Evolutionary conservation across 2,797 vertebrate species (phyloP).

Genomic region (Triplophysa bombifrons): DNA sequence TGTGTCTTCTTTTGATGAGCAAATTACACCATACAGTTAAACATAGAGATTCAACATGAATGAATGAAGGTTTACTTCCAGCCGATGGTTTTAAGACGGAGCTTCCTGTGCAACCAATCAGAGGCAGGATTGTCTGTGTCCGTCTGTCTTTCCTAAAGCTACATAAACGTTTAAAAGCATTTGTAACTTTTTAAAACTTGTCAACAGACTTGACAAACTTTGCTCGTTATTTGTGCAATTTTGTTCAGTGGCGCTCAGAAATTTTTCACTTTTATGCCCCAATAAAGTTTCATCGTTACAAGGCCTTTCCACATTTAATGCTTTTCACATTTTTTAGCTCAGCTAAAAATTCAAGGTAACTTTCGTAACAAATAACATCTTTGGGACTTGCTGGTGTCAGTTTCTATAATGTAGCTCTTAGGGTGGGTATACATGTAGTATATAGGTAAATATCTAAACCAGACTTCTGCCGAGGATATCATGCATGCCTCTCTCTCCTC

Average conservation of each 20-base stretch:
- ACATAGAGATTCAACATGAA: background rate
- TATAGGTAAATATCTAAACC: background rate
- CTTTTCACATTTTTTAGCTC: background rate
- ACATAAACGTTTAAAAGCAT: background rate
- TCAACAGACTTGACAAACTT: background rate
- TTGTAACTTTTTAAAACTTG: background rate
- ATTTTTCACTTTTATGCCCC: background rate
- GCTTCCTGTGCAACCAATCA: background rate
- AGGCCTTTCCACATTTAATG: background rate
- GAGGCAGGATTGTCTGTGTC: too few species aligned
- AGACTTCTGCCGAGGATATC: background rate
- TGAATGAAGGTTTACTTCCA: background rate
- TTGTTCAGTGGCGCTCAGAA: background rate
- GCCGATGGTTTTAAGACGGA: background rate
- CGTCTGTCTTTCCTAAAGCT: background rate
- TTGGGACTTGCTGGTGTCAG: background rate
- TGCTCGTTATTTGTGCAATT: background rate
- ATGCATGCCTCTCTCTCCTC: background rate
- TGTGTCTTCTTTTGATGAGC: conserved; percentile 12
- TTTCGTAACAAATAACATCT: background rate
- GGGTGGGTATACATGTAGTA: background rate
- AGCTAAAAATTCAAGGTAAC: background rate
- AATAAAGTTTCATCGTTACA: background rate
- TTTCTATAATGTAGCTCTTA: background rate
- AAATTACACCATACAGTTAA: background rate